Evolutionary conservation across 2,113 vertebrate genomes (phyloP).

Genomic region (Dinomys branickii): DNA sequence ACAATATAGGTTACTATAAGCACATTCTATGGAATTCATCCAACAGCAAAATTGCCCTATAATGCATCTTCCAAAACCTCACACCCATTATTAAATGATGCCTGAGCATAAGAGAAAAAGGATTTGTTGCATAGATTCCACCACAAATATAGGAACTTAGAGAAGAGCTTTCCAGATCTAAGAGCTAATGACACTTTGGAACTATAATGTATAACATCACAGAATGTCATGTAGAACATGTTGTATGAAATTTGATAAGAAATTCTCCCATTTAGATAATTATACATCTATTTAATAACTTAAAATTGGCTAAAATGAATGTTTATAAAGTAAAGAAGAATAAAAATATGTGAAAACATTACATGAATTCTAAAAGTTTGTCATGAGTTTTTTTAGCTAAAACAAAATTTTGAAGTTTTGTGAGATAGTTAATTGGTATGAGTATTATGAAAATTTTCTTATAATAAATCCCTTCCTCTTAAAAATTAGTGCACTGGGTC

Average conservation of each 20-base stretch:
- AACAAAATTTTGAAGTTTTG: not conserved
- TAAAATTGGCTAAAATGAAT: not conserved
- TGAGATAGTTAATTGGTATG: not conserved
- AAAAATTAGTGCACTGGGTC: not conserved
- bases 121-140: not conserved
- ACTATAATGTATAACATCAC: no score
- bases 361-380: not conserved
- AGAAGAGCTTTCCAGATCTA: not conserved
- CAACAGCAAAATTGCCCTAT: not conserved
- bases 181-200: not conserved
- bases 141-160: not conserved
- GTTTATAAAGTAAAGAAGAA: not conserved
- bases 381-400: not conserved
- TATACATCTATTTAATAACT: not conserved
- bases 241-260: not conserved
- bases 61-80: not conserved
- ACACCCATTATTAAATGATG: not conserved
- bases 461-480: not conserved
- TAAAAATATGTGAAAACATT: not conserved
- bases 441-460: not conserved
- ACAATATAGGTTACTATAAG: not conserved
- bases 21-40: not conserved
- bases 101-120: fast-evolving
- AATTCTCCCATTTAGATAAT: not conserved
- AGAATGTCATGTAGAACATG: not conserved